Evolutionary conservation across 2,797 vertebrate genomes (phyloP).

Genomic region (Rhinophrynus dorsalis): DNA sequence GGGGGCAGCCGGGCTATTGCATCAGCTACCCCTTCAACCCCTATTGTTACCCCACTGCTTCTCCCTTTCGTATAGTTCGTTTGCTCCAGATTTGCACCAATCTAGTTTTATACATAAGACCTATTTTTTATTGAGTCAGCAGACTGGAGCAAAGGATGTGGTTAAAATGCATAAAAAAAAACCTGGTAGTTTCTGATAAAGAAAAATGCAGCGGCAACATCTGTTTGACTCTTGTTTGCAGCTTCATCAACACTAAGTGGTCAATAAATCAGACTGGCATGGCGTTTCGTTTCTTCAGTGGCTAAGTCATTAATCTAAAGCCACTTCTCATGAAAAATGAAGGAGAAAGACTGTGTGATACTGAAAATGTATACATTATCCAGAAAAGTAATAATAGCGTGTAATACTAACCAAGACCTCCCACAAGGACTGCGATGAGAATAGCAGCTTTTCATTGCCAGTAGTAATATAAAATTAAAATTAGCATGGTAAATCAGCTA

Average conservation of each 20-base stretch:
- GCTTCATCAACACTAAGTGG: conserved; percentile 97
- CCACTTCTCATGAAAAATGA: conserved; percentile 73
- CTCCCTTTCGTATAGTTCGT: no score
- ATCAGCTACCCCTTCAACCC: no score
- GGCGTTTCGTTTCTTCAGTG: conserved; percentile 75
- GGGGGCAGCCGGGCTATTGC: no score
- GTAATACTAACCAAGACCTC: conserved; percentile 53
- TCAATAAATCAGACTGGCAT: conserved; percentile 90
- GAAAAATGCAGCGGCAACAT: conserved; percentile 88
- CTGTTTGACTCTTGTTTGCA: conserved; percentile 87
- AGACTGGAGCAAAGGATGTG: conserved; percentile 28
- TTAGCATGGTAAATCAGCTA: conserved; percentile 33
- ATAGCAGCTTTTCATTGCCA: conserved; percentile 5
- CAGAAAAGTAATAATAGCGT: conserved; percentile 58
- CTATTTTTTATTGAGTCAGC: conserved; percentile 31
- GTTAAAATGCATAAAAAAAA: conserved; percentile 66
- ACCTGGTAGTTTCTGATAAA: conserved; percentile 71
- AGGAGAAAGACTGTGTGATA: conserved; percentile 61
- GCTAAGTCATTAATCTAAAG: conserved; percentile 83
- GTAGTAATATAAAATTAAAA: background rate
- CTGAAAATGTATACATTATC: conserved; percentile 59
- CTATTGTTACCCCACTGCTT: no score
- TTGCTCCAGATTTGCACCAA: background rate
- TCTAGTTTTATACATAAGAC: no score
- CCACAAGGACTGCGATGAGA: conserved; percentile 12